These are phyloP conservation scores for Eunapius fragilis DNA, from an alignment of 37 sponge, comb jelly and placozoan species.

Conservation along the genomic window DNA sequence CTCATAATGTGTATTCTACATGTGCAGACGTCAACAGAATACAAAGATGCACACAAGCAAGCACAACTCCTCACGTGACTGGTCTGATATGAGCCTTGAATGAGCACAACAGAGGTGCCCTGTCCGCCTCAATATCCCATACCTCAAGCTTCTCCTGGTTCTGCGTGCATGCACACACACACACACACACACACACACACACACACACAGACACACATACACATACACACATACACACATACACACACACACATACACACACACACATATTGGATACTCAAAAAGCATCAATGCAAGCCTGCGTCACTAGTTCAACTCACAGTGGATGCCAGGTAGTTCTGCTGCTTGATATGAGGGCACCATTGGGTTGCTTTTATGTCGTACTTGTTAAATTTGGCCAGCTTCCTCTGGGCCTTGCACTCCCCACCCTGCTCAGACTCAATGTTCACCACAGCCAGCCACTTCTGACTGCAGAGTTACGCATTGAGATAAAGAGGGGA, in stretches of 20 bases:
- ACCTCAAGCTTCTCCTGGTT: slow-evolving; percentile 80
- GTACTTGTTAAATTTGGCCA: slow-evolving; percentile 62
- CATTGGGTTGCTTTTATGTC: slow-evolving; percentile 81
- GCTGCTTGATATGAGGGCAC: slow-evolving; percentile 68
- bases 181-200: not conserved
- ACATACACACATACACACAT: not conserved
- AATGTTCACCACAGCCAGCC: slow-evolving; percentile 64
- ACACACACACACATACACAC: not conserved
- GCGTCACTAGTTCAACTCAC: slow-evolving; percentile 55
- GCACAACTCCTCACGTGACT: slow-evolving; percentile 45
- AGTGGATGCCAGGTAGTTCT: slow-evolving; percentile 64
- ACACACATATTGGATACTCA: too few relatives aligned
- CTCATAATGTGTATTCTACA: too few relatives aligned
- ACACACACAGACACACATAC: not conserved
- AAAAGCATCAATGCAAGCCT: too few relatives aligned
- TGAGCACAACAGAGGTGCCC: slow-evolving; percentile 53
- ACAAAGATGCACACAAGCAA: not conserved
- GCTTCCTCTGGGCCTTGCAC: slow-evolving; percentile 61
- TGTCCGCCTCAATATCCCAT: slow-evolving; percentile 74
- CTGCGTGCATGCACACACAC: slow-evolving; percentile 27
- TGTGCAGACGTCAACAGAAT: slow-evolving; percentile 4
- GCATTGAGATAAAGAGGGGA: not conserved
- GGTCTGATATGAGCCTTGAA: slow-evolving; percentile 81
- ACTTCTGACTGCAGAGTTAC: slow-evolving; percentile 59
- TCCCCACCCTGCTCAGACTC: slow-evolving; percentile 13